A percentile compares a stretch with the other conserved stretches of the same genome.
Evolutionary conservation across 1,140 invertebrate genomes (phyloP).

Genomic region (Papilio machaon): DNA sequence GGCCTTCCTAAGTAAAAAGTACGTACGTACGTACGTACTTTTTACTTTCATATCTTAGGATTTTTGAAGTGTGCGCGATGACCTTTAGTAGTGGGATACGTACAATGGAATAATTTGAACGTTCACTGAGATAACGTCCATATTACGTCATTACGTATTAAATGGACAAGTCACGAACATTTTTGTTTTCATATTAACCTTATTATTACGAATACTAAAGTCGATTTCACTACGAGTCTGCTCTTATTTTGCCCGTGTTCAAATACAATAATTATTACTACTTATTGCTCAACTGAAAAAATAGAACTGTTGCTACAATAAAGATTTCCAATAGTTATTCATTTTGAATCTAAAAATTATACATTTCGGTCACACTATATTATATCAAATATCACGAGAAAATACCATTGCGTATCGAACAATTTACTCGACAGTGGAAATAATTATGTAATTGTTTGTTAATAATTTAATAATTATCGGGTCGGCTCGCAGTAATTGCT

Average conservation of each 20-base stretch:
- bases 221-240: background rate
- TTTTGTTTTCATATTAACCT: background rate
- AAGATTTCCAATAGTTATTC: too few relatives aligned
- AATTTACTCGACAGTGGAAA: background rate
- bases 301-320: too few relatives aligned
- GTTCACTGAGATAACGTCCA: background rate
- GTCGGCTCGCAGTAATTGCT: conserved; percentile 2
- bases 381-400: background rate
- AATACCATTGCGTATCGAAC: background rate
- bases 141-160: background rate
- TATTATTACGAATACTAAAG: background rate
- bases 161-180: background rate
- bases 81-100: too few relatives aligned
- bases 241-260: background rate
- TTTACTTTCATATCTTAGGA: background rate
- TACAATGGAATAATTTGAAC: conserved; percentile 8
- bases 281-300: too few relatives aligned
- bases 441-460: conserved; percentile 14
- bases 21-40: too few relatives aligned
- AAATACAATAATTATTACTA: too few relatives aligned
- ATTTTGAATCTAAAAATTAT: background rate
- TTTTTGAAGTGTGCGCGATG: background rate
- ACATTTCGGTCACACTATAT: too few relatives aligned
- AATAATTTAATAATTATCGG: conserved; percentile 30
- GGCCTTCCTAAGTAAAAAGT: too few relatives aligned